These are phyloP conservation scores for Drosophila mayri DNA, from an alignment of 1,140 invertebrate species.

Conservation along the genomic window DNA sequence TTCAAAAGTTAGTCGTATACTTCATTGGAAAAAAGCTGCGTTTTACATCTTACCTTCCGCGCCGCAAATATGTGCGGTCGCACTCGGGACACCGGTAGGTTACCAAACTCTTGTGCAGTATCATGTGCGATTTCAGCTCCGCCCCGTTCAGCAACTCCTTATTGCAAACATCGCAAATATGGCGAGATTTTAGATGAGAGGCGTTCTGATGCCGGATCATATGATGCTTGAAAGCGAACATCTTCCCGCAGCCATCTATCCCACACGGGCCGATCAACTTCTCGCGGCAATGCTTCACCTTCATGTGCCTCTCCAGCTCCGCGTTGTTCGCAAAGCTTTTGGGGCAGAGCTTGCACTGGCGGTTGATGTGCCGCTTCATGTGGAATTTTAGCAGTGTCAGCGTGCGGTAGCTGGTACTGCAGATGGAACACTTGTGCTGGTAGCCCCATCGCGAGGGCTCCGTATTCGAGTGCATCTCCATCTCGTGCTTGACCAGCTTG, in stretches of 20 bases:
- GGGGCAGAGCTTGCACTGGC: slow-evolving; percentile 49
- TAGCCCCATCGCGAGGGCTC: slow-evolving; percentile 21
- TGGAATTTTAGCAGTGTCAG: slow-evolving; percentile 67
- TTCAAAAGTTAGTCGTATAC: background rate
- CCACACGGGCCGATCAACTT: slow-evolving; percentile 47
- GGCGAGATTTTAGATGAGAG: slow-evolving; percentile 41
- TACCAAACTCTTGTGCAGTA: slow-evolving; percentile 31
- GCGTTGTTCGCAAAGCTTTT: slow-evolving; percentile 40
- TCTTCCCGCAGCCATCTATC: slow-evolving; percentile 56
- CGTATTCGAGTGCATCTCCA: slow-evolving; percentile 46
- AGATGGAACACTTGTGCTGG: slow-evolving; percentile 60
- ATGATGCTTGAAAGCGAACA: slow-evolving; percentile 73
- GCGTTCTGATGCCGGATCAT: slow-evolving; percentile 71
- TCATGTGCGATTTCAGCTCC: slow-evolving; percentile 52
- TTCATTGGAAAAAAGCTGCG: background rate
- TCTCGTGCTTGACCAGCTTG: slow-evolving; percentile 64
- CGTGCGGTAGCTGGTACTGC: slow-evolving; percentile 58
- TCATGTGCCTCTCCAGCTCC: slow-evolving; percentile 53
- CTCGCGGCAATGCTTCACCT: slow-evolving; percentile 38
- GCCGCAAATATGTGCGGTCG: slow-evolving; percentile 53
- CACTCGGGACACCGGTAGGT: slow-evolving; percentile 67
- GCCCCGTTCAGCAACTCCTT: slow-evolving; percentile 38
- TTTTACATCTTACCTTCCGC: slow-evolving; percentile 54
- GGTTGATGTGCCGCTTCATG: slow-evolving; percentile 60
- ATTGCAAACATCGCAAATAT: slow-evolving; percentile 56